Percentiles rank a stretch among this genome's conserved stretches.
These are phyloP conservation scores for Scaptomyza montana DNA, from an alignment of 1,140 invertebrate species.

Conservation along the genomic window DNA sequence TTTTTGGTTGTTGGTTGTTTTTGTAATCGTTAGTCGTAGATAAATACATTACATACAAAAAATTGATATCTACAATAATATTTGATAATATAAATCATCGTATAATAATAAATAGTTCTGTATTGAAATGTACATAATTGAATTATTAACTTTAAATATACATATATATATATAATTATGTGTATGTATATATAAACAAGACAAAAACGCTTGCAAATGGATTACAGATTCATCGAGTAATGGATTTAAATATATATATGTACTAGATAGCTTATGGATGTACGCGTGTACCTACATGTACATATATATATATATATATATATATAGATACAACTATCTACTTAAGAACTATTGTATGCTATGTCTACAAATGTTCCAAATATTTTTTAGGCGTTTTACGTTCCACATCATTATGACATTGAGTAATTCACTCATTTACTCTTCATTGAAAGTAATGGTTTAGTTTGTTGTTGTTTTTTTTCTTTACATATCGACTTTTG, in stretches of 20 bases:
- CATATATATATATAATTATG: slow-evolving; percentile 2
- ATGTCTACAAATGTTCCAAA: slow-evolving; percentile 39
- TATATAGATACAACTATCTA: slow-evolving; percentile 41
- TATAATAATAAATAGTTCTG: slow-evolving; percentile 56
- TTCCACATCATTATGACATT: slow-evolving; percentile 26
- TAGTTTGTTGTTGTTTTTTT: slow-evolving; percentile 2
- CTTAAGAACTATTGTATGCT: slow-evolving; percentile 32
- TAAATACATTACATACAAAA: slow-evolving; percentile 72
- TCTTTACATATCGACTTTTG: slow-evolving; percentile 13
- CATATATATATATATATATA: slow-evolving; percentile 13
- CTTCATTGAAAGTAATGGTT: neutral
- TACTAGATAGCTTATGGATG: slow-evolving; percentile 23
- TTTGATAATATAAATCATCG: slow-evolving; percentile 59
- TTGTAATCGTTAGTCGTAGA: slow-evolving; percentile 43
- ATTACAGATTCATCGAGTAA: slow-evolving; percentile 67
- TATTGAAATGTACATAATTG: slow-evolving; percentile 72
- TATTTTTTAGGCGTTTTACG: slow-evolving; percentile 35
- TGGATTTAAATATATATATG: slow-evolving; percentile 39
- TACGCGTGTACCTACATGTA: slow-evolving; percentile 18
- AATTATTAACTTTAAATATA: slow-evolving; percentile 59
- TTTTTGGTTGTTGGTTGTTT: neutral
- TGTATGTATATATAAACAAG: slow-evolving; percentile 61
- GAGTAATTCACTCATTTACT: slow-evolving; percentile 3
- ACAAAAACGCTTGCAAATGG: slow-evolving; percentile 74
- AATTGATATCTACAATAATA: slow-evolving; percentile 76